Evolutionary conservation across 2,888 invertebrate species (phyloP).

Genomic region (Rhagonycha lutea): DNA sequence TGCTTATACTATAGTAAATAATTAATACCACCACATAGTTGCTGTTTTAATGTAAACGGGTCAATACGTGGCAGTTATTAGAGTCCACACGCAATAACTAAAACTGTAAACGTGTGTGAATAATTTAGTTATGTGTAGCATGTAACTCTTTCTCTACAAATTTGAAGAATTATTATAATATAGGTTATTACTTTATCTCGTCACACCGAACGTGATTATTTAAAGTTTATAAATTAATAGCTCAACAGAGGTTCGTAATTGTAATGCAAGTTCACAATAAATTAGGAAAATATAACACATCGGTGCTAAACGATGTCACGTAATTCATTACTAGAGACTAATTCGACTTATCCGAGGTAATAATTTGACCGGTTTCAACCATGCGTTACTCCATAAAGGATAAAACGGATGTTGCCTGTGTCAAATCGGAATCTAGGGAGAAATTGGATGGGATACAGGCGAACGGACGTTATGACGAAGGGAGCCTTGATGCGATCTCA

Average conservation of each 20-base stretch:
- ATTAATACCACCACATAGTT: background rate
- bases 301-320: slow-evolving; percentile 15
- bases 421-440: slow-evolving; percentile 35
- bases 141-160: slow-evolving; percentile 15
- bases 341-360: slow-evolving; percentile 26
- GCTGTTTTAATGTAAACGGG: slow-evolving; percentile 23
- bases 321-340: slow-evolving; percentile 27
- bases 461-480: slow-evolving; percentile 30
- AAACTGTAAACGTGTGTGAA: slow-evolving; percentile 30
- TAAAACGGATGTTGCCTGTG: slow-evolving; percentile 34
- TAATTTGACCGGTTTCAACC: slow-evolving; percentile 28
- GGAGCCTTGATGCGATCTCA: slow-evolving; percentile 32
- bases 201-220: slow-evolving; percentile 4
- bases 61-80: slow-evolving; percentile 28
- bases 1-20: background rate
- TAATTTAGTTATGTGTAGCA: slow-evolving; percentile 27
- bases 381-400: slow-evolving; percentile 27
- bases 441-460: slow-evolving; percentile 34
- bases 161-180: slow-evolving; percentile 6
- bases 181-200: slow-evolving; percentile 16
- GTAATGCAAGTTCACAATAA: background rate
- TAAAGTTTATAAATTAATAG: slow-evolving; percentile 7
- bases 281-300: slow-evolving; percentile 9
- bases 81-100: slow-evolving; percentile 26
- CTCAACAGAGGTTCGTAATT: background rate